phyloP scores from a whole-genome alignment of 2,797 vertebrate genomes.

The Mycteria americana region DNA sequence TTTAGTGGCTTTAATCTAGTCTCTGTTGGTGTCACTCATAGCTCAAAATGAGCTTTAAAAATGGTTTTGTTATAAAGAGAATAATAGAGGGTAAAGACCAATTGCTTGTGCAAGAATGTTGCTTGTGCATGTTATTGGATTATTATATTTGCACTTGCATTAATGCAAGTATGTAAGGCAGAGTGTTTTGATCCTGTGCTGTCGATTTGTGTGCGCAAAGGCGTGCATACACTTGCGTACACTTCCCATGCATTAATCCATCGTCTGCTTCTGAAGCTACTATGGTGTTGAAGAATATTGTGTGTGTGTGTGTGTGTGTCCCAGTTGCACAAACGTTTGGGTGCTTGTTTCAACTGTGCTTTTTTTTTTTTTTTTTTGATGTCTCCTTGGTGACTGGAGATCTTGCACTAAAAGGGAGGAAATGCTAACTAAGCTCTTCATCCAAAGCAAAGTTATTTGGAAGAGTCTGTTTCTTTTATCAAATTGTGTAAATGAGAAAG shows the following conservation, averaged over 20 bases:
- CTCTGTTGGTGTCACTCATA: not conserved
- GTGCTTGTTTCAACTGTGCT: not conserved
- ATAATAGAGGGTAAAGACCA: not conserved
- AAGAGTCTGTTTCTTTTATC: not conserved
- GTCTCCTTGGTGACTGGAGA: not conserved
- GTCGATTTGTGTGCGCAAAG: not conserved
- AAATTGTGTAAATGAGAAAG: not conserved
- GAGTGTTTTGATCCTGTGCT: not conserved
- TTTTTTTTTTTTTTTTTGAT: not conserved
- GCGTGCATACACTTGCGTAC: not conserved
- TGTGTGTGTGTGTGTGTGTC: too few relatives aligned
- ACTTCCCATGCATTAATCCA: not conserved
- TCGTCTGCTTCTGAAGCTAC: not conserved
- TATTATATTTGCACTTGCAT: not conserved
- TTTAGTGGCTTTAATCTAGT: not conserved
- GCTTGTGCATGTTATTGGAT: not conserved
- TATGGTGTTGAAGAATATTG: not conserved
- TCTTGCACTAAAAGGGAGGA: not conserved
- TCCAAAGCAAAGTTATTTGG: not conserved
- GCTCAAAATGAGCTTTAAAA: not conserved
- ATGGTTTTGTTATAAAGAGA: not conserved
- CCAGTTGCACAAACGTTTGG: not conserved
- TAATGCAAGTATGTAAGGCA: not conserved
- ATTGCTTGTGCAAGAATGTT: not conserved
- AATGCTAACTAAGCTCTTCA: not conserved